Conservation (phyloP, 2,113 vertebrate species). For the Calyptomena viridis region DNA sequence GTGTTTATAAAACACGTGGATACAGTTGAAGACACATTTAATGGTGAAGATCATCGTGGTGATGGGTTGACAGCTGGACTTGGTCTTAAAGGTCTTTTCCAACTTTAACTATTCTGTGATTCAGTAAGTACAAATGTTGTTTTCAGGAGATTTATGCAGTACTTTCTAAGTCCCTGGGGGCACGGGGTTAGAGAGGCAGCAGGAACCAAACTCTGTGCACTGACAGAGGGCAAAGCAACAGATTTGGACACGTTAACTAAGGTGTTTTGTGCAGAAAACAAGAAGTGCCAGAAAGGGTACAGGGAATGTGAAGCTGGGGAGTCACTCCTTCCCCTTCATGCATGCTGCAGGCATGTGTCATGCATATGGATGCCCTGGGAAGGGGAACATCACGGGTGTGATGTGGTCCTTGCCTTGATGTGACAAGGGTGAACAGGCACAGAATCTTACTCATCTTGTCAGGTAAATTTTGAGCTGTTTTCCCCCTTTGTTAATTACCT, state of each 20-base stretch:
- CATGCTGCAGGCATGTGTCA: accelerated
- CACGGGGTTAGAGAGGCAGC: accelerated
- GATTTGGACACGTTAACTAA: background rate
- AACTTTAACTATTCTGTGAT: background rate
- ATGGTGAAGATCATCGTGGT: background rate
- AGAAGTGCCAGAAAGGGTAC: no score
- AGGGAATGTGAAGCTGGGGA: no score
- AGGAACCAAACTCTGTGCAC: background rate
- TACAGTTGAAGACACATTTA: background rate
- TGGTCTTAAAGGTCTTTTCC: background rate
- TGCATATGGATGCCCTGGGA: background rate
- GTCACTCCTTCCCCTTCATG: background rate
- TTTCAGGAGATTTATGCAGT: background rate
- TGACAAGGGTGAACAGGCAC: accelerated
- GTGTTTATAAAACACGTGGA: background rate
- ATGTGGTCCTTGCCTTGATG: no score
- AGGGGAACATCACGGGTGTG: background rate
- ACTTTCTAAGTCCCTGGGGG: background rate
- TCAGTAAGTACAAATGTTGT: background rate
- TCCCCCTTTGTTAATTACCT: background rate
- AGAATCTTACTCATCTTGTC: accelerated
- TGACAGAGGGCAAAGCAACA: background rate
- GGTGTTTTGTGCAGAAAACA: background rate
- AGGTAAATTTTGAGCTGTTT: background rate
- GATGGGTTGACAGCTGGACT: background rate